Evolutionary conservation across 2,113 vertebrate genomes (phyloP).

Genomic region (Cyprinodon tularosa): DNA sequence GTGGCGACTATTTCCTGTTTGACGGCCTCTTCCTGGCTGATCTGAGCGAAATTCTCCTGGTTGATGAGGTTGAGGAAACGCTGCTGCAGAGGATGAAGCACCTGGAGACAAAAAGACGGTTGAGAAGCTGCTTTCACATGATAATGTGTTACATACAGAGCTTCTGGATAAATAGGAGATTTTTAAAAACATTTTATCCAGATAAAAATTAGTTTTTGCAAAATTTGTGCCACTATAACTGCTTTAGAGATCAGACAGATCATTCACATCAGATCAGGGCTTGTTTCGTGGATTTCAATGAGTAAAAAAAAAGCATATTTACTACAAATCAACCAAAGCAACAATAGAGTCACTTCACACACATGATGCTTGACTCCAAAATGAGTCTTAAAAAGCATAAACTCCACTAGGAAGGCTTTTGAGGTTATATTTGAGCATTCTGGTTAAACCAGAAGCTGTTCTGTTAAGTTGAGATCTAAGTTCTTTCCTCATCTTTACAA

Average conservation of each 20-base stretch:
- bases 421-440: too few species aligned
- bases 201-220: background rate
- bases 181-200: background rate
- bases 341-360: background rate
- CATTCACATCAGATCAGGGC: background rate
- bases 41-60: constrained; percentile 97
- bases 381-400: too few species aligned
- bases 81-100: constrained; percentile 96
- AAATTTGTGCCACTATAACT: background rate
- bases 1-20: constrained; percentile 96
- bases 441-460: too few species aligned
- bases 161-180: too few species aligned
- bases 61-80: constrained; percentile 97
- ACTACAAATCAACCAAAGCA: background rate
- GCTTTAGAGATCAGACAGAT: too few species aligned
- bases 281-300: too few species aligned
- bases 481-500: too few species aligned
- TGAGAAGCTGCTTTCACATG: too few species aligned
- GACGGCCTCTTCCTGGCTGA: constrained; percentile 95
- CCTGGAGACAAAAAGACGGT: constrained; percentile 71
- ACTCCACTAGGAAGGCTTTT: background rate
- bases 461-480: too few species aligned
- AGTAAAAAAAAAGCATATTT: too few species aligned
- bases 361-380: background rate
- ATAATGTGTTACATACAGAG: too few species aligned